Base-by-base conservation (phyloP, 2,797 vertebrate genomes). In the Silurus lanzhouensis region DNA sequence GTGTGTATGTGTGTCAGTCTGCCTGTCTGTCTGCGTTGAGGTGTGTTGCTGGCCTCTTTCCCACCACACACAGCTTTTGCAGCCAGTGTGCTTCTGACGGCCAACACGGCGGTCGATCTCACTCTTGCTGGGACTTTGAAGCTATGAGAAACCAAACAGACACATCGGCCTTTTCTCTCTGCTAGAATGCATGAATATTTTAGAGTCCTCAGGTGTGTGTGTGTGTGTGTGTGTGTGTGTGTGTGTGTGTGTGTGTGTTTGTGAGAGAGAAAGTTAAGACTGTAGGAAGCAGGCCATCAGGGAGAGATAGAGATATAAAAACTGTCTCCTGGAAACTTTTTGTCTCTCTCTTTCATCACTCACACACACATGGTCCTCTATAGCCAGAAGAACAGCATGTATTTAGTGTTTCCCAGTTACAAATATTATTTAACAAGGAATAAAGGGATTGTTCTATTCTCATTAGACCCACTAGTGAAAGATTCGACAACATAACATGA, bases 131-230 rank as follows among this genome's bases (percentile, higher is more conserved):
- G 60, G 67, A 83, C 25, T 83, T 77, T 72, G 52, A 80, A 67
- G 25, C 67, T 55, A 57, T 71, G 64, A 48, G 61, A 85, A 64
- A 82, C 14, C 55, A 86, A 68, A 80, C 57, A 79, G 57, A 83
- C 17, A 57, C 27, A 66, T 31, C 22, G 5, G 17, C 19, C 52
- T 68, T 68, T 66, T 58, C 55, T 82, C 61, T 57, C 48, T 48
- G 58, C 57, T 67, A 63, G 48, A 76, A 27, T 13, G 77, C 22
- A 84, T 87, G 46, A 84, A 87, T 84, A 87, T 87, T 87, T 84
- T 20, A 87, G 68, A 9, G 20, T 27, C 13, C 6, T 79, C 25
- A 48, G 55, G n/a, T 82, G 79, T 82, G 58, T 72, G 38, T 67
- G 48, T 38, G 61, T 76, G 52, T 77, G 75, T 77, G 55, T 58